These are phyloP conservation scores for Antennarius maculatus DNA, from an alignment of 2,797 vertebrate genomes.

Conservation along the genomic window DNA sequence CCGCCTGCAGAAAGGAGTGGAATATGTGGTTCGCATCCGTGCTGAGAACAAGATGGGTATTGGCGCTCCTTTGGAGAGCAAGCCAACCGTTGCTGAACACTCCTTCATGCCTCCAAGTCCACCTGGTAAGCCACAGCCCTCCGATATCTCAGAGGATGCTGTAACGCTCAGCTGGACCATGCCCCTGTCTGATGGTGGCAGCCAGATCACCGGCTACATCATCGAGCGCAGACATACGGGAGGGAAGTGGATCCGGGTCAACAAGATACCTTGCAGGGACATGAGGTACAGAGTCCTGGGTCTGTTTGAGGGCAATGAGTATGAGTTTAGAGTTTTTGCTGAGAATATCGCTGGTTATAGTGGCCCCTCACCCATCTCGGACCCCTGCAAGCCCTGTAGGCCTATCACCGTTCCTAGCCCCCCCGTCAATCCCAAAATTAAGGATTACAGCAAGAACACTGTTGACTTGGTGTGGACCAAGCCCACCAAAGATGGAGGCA, in stretches of 20 bases:
- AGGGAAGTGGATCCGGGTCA: slow-evolving; percentile 98
- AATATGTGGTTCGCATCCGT: slow-evolving; percentile 94
- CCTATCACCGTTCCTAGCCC: slow-evolving; percentile 91
- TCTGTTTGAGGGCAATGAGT: slow-evolving; percentile 95
- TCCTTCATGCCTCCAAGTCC: slow-evolving; percentile 91
- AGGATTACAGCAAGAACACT: slow-evolving; percentile 92
- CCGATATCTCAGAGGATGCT: slow-evolving; percentile 91
- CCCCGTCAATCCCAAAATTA: slow-evolving; percentile 96
- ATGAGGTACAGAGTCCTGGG: slow-evolving; percentile 91
- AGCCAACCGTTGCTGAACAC: slow-evolving; percentile 93
- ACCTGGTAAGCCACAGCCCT: slow-evolving; percentile 92
- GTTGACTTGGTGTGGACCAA: slow-evolving; percentile 97
- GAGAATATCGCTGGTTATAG: slow-evolving; percentile 97
- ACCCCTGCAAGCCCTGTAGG: slow-evolving; percentile 92
- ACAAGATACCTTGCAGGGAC: slow-evolving; percentile 92
- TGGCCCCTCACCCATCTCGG: slow-evolving; percentile 93
- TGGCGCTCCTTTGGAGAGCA: slow-evolving; percentile 93
- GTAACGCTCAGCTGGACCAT: slow-evolving; percentile 94
- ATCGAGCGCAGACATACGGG: slow-evolving; percentile 93
- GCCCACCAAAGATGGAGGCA: slow-evolving; percentile 94
- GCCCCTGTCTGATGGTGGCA: slow-evolving; percentile 94
- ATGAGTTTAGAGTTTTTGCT: slow-evolving; percentile 99
- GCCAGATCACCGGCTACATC: slow-evolving; percentile 93
- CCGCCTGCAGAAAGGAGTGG: slow-evolving; percentile 92
- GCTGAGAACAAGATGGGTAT: slow-evolving; percentile 98